phyloP scores from a whole-genome alignment of 2,888 invertebrate species.

The Diabrotica balteata region DNA sequence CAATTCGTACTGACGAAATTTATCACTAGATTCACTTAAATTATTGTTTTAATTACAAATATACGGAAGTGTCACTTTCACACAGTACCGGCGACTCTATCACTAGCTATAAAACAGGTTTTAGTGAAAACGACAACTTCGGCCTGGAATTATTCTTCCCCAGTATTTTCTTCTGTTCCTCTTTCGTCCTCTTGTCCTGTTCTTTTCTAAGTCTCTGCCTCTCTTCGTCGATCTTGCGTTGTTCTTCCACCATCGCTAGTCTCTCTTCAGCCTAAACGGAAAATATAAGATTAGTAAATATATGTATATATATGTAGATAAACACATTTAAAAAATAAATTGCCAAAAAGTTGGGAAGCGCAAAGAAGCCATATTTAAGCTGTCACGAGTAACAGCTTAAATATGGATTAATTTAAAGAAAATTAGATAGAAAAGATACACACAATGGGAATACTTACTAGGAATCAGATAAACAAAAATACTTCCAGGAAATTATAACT shows the following conservation, averaged over 20 bases:
- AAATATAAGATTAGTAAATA: constrained; percentile 3
- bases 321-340: neutral
- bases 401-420: too few relatives aligned
- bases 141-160: constrained; percentile 97
- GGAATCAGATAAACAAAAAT: too few relatives aligned
- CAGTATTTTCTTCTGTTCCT: constrained; percentile 95
- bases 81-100: constrained; percentile 20
- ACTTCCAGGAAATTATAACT: too few relatives aligned
- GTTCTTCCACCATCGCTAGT: constrained; percentile 95
- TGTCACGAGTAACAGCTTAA: too few relatives aligned
- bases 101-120: constrained; percentile 64
- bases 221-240: constrained; percentile 94
- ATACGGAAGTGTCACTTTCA: constrained; percentile 5
- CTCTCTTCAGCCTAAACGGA: constrained; percentile 88
- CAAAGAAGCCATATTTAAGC: too few relatives aligned
- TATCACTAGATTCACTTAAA: constrained; percentile 17
- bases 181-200: constrained; percentile 89
- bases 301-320: neutral
- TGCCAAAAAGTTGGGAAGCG: neutral
- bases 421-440: too few relatives aligned
- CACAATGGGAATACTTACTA: too few relatives aligned
- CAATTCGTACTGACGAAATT: too few relatives aligned
- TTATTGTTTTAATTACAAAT: constrained; percentile 6
- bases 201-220: constrained; percentile 91
- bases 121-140: constrained; percentile 89